Evolutionary conservation across 2,797 vertebrate species (phyloP).

Genomic region (Amniataba percoides): DNA sequence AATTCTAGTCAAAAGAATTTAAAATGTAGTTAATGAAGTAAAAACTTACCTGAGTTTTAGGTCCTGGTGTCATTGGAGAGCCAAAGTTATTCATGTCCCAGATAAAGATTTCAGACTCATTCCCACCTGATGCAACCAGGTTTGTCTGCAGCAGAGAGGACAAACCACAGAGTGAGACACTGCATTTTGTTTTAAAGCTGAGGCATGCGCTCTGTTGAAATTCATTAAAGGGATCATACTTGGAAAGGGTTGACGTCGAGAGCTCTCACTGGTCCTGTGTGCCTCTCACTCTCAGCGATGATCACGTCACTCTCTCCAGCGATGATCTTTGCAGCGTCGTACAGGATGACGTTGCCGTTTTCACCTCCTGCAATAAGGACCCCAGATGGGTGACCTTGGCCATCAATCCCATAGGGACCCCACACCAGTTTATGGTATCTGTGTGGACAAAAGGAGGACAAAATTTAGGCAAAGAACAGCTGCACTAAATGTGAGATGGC

Average conservation of each 20-base stretch:
- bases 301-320: conserved; percentile 89
- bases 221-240: conserved; percentile 74
- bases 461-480: not conserved
- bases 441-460: not conserved
- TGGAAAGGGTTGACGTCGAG: conserved; percentile 96
- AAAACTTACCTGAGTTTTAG: conserved; percentile 92
- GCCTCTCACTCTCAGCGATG: conserved; percentile 92
- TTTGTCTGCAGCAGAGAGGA: conserved; percentile 86
- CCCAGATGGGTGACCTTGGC: conserved; percentile 84
- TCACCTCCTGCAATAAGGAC: conserved; percentile 95
- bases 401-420: conserved; percentile 89
- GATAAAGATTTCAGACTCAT: conserved; percentile 99
- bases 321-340: conserved; percentile 93
- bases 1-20: too few species aligned
- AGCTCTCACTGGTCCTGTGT: conserved; percentile 94
- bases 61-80: conserved; percentile 97
- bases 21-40: not conserved
- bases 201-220: not conserved
- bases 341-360: conserved; percentile 95
- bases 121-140: conserved; percentile 95
- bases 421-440: conserved; percentile 98
- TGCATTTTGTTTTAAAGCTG: not conserved
- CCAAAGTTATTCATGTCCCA: conserved; percentile 98
- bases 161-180: not conserved
- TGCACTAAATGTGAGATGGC: not conserved